These are phyloP conservation scores for Marasmarcha lunaedactyla DNA, from an alignment of 2,888 invertebrate genomes.

Conservation along the genomic window DNA sequence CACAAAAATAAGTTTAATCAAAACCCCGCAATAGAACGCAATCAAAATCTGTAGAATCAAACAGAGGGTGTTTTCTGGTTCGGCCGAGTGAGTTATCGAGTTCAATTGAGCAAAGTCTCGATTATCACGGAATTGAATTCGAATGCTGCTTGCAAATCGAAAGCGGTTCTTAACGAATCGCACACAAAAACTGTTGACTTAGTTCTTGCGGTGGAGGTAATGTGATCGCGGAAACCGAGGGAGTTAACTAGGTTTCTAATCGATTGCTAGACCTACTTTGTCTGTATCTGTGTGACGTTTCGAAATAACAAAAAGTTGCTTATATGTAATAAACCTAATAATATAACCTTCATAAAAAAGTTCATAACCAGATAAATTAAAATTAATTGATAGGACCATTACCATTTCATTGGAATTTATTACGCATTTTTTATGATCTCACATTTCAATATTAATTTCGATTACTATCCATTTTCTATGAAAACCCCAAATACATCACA, in stretches of 20 bases:
- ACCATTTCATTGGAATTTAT: too few species aligned
- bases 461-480: too few species aligned
- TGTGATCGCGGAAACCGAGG: not conserved
- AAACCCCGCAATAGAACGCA: slow-evolving; percentile 32
- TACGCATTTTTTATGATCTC: too few species aligned
- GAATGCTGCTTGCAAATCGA: slow-evolving; percentile 45
- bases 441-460: too few species aligned
- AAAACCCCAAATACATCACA: too few species aligned
- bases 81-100: slow-evolving; percentile 30
- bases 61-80: slow-evolving; percentile 52
- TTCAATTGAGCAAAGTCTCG: slow-evolving; percentile 67
- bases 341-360: too few species aligned
- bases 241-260: not conserved
- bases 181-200: slow-evolving; percentile 15
- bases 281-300: too few species aligned
- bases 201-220: not conserved
- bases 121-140: slow-evolving; percentile 63
- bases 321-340: too few species aligned
- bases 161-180: slow-evolving; percentile 38
- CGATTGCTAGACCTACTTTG: too few species aligned
- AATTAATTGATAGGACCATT: too few species aligned
- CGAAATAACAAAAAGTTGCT: too few species aligned
- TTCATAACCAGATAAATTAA: too few species aligned
- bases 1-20: not conserved
- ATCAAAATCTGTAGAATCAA: slow-evolving; percentile 63